Base-by-base conservation (phyloP, 37 sponge, comb jelly and placozoan genomes). In the Dysidea cf. avara region DNA sequence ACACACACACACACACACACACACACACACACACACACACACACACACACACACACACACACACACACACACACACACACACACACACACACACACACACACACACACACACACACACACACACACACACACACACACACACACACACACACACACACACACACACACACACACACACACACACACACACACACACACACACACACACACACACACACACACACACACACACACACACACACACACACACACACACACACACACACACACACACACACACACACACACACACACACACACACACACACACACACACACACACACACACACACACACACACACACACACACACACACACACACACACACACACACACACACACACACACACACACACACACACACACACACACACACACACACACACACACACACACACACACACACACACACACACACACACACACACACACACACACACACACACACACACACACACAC, bases 111-210 rank as follows among this genome's bases (percentile, higher is more conserved):
- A 57, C 59, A 57, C 59, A 57, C 59, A 12, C 26, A 57, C 59
- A 57, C 59, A 3, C 25, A 3, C 25, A 3, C 59, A 57, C 59
- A 57, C 59, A 57, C 59, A 3, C 25, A 3, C 59, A 57, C 59
- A 57, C 59, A 57, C 66, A 35, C 66, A 64, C 66, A 64, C 38
- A 64, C 66, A 64, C 39, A 64, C 66, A 64, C 40, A 34, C 66
- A 64, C 39, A 32, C 66, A 34, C 40, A 9, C 39, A 64, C 39
- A 69, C 36, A 26, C 35, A 0, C 70, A 52, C 28, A 14, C 71
- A 37, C 34, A 28, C 32, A 17, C 48, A 35, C 59, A 80, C 72
- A 66, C 22, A 24, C 31, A 50, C 21, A 6, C 53, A 49, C 53
- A 68, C 40, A 46, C 48, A 46, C 25, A 46, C 31, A 46, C 69